Base-by-base conservation (phyloP, 2,797 vertebrate genomes). In the Kryptopterus vitreolus region DNA sequence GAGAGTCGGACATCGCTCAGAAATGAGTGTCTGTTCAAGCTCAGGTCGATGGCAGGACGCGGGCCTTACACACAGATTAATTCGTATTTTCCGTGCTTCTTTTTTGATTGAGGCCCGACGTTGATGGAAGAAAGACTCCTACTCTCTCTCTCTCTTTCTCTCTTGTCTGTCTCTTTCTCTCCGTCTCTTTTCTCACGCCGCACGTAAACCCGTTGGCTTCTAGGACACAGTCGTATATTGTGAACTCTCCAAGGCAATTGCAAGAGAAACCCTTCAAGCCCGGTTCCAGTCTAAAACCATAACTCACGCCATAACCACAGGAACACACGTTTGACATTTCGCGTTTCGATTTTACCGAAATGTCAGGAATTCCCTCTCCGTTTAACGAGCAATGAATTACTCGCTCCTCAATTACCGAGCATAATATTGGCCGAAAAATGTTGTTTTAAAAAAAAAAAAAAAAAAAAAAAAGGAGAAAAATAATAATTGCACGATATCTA, bases 21-120 rank as follows among this genome's bases (percentile, higher is more conserved):
- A 72, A 77, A n/a, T n/a, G 91, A 92, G 90, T 81, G 75, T 90
- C 93, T 94, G 92, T 90, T 91, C 90, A 92, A 89, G 84, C 89
- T 94, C 93, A 92, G 77, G 76, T n/a, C 76, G 62, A 88, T 87
- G 89, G 88, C 90, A 88, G 87, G 89, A 83, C 81, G 46, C 58
- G 38, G 78, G 72, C 82, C 80, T 82, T 77, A 84, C 57, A 79
- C 68, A 65, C 76, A 84, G 79, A 84, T 88, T 84, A 88, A 86
- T 87, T 85, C 76, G 79, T 82, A 59, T 81, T 84, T 81, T 82
- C 76, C 79, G 69, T 62, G 59, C 80, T 63, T 79, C 75, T 85
- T 85, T 88, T 88, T 80, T 85, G 87, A 84, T 70, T 82, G 80
- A 75, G 82, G 82, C 81, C 70, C 46, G 24, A 63, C 50, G 76